A percentile compares a stretch with the other conserved stretches of the same genome.
phyloP scores from a whole-genome alignment of 2,797 vertebrate genomes.

The Craterocephalus amniculus region DNA sequence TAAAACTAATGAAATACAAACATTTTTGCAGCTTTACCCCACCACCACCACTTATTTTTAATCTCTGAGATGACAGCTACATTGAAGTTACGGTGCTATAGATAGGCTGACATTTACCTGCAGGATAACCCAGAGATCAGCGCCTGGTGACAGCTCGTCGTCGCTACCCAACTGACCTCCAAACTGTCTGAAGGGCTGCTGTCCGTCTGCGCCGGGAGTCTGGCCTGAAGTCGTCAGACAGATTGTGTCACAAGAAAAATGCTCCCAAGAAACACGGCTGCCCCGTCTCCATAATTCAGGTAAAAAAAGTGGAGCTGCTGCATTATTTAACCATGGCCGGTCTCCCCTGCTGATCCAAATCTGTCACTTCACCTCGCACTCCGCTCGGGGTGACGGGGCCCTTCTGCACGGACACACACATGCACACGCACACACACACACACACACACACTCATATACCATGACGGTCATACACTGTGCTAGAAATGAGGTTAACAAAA shows the following conservation, averaged over 20 bases:
- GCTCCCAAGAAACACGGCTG: conserved; percentile 15
- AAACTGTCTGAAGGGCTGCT: conserved; percentile 51
- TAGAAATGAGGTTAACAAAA: not conserved
- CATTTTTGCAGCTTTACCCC: not conserved
- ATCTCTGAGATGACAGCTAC: rapidly evolving
- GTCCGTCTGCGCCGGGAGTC: conserved; percentile 28
- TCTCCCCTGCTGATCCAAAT: conserved; percentile 61
- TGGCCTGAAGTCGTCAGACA: conserved; percentile 32
- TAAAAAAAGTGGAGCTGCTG: conserved; percentile 58
- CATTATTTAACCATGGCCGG: conserved; percentile 64
- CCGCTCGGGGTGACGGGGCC: conserved; percentile 50
- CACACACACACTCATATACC: conserved; percentile 14
- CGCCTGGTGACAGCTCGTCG: not conserved
- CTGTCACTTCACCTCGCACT: conserved; percentile 64
- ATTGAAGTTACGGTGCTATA: not conserved
- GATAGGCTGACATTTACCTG: conserved; percentile 9
- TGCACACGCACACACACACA: conserved; percentile 16
- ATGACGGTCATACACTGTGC: not conserved
- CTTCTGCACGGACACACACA: conserved; percentile 26
- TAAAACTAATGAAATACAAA: not conserved
- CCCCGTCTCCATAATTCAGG: conserved; percentile 59
- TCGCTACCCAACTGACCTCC: conserved; percentile 50
- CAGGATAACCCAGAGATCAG: not conserved
- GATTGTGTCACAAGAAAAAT: conserved; percentile 32
- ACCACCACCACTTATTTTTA: not conserved